Evolutionary conservation across 2,888 invertebrate species (phyloP).

Genomic region (Spatulosminthurus flaviceps): DNA sequence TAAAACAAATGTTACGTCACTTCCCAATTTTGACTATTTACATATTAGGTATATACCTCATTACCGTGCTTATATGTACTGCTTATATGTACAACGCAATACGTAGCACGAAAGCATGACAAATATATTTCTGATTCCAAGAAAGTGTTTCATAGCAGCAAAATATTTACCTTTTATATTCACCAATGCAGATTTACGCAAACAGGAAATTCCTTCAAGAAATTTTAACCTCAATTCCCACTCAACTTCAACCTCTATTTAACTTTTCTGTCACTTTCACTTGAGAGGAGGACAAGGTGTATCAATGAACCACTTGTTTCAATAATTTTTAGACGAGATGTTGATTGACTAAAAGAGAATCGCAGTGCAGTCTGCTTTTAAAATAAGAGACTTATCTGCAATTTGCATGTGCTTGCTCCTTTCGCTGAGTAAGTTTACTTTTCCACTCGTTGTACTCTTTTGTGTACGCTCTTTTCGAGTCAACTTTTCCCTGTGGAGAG

Average conservation of each 20-base stretch:
- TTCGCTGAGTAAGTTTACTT: not conserved
- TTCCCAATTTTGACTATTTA: too few species aligned
- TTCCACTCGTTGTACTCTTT: not conserved
- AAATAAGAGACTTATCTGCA: slow-evolving; percentile 1
- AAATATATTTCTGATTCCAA: too few species aligned
- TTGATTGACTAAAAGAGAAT: not conserved
- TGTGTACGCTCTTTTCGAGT: not conserved
- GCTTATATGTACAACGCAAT: too few species aligned
- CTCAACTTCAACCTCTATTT: not conserved
- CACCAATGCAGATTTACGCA: too few species aligned
- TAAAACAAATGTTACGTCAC: too few species aligned
- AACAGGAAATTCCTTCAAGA: too few species aligned
- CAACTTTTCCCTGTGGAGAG: slow-evolving; percentile 5
- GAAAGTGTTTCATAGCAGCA: too few species aligned
- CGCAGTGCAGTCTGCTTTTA: slow-evolving; percentile 20
- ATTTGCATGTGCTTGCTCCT: slow-evolving; percentile 38
- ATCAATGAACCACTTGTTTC: not conserved
- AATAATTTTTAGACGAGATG: not conserved
- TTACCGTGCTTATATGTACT: too few species aligned
- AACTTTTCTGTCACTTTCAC: not conserved
- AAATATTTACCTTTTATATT: too few species aligned
- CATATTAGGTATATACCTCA: too few species aligned
- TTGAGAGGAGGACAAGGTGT: not conserved
- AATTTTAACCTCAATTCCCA: not conserved
- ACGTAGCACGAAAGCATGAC: too few species aligned